Conservation (phyloP, 92 coral and sea anemone species). For the Parazoanthus swiftii region DNA sequence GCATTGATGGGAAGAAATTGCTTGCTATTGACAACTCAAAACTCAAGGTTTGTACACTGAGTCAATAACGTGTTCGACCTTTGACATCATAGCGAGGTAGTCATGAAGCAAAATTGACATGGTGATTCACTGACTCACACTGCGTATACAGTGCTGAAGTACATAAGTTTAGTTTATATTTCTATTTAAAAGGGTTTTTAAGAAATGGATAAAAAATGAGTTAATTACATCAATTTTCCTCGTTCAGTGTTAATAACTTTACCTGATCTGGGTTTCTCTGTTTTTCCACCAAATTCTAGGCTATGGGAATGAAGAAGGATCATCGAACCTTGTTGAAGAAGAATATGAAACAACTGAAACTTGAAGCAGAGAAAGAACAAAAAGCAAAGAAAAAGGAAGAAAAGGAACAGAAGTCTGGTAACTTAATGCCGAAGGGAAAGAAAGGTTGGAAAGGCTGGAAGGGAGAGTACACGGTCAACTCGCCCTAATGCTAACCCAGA, state of each 20-base stretch:
- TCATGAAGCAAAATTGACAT: not conserved
- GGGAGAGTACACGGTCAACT: slow-evolving; percentile 80
- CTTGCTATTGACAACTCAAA: slow-evolving; percentile 80
- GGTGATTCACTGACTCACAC: too few species aligned
- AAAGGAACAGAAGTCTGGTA: slow-evolving; percentile 69
- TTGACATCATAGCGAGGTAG: not conserved
- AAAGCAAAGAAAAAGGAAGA: slow-evolving; percentile 79
- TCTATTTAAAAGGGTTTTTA: too few species aligned
- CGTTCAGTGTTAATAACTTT: not conserved
- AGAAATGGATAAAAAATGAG: too few species aligned
- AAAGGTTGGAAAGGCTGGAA: slow-evolving; percentile 59
- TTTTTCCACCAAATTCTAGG: slow-evolving; percentile 42
- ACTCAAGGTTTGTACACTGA: slow-evolving; percentile 80
- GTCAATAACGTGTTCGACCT: not conserved
- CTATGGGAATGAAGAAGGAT: slow-evolving; percentile 83
- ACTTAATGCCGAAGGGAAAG: slow-evolving; percentile 44
- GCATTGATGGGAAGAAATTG: slow-evolving; percentile 87
- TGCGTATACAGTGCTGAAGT: too few species aligned
- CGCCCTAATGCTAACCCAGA: not conserved
- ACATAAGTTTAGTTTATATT: not conserved
- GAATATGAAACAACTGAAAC: slow-evolving; percentile 79
- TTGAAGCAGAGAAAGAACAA: slow-evolving; percentile 80
- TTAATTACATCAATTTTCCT: not conserved
- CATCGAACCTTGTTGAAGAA: slow-evolving; percentile 79
- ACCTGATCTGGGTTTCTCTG: not conserved